These are phyloP conservation scores for Pipistrellus kuhlii DNA, from an alignment of 2,797 vertebrate species.

Conservation along the genomic window DNA sequence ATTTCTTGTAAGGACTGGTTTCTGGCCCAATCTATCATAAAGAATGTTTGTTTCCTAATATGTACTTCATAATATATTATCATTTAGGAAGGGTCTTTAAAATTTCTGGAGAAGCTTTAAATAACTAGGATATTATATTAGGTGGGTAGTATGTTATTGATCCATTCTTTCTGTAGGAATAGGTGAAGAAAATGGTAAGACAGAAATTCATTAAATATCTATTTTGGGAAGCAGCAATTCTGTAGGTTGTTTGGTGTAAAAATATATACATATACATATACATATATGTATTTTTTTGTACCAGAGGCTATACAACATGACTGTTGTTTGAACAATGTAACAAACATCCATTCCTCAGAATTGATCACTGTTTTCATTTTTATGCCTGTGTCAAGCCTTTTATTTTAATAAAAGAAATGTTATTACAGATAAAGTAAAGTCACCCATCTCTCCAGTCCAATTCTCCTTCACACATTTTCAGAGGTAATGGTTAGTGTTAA, in stretches of 20 bases:
- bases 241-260: too few relatives aligned
- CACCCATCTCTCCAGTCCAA: background rate
- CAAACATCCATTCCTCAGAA: background rate
- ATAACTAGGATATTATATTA: background rate
- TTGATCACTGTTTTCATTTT: background rate
- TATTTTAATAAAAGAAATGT: conserved; percentile 6
- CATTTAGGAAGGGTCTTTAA: background rate
- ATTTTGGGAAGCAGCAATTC: background rate
- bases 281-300: background rate
- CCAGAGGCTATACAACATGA: background rate
- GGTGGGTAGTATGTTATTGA: background rate
- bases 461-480: background rate
- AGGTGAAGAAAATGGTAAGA: background rate
- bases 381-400: background rate
- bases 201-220: background rate
- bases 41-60: conserved; percentile 25
- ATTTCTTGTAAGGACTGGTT: conserved; percentile 8
- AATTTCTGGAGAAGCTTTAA: background rate
- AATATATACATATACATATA: too few relatives aligned
- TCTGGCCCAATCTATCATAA: conserved; percentile 1
- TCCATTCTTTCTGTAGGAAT: background rate
- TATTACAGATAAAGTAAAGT: conserved; percentile 24
- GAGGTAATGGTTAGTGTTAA: background rate
- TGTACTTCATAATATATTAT: background rate
- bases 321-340: background rate